Evolutionary conservation across 2,113 vertebrate species (phyloP).

Genomic region (Cygnus atratus): DNA sequence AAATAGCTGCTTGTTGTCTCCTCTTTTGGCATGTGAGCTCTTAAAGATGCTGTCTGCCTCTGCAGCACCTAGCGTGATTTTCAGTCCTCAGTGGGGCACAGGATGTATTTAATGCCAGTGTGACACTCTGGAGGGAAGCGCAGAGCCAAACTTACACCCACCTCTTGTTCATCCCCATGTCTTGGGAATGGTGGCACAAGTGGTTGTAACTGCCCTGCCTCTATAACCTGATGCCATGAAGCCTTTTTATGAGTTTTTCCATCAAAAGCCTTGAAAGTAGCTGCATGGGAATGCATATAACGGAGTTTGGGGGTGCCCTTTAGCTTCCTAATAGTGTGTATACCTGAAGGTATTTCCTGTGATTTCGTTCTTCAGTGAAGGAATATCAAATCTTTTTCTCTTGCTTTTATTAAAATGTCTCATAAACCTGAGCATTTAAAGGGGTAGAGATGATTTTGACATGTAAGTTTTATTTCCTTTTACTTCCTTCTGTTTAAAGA

Average conservation of each 20-base stretch:
- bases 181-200: neutral
- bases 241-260: neutral
- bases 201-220: neutral
- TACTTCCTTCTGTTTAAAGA: neutral
- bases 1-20: neutral
- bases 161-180: neutral
- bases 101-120: neutral
- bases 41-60: neutral
- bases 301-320: neutral
- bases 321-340: neutral
- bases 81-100: neutral
- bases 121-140: neutral
- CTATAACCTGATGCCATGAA: neutral
- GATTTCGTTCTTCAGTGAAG: neutral
- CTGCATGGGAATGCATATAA: neutral
- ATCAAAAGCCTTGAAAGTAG: neutral
- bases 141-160: neutral
- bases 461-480: neutral
- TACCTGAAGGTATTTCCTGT: neutral
- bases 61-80: neutral
- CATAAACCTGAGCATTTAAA: neutral
- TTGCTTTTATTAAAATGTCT: neutral
- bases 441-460: neutral
- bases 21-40: neutral
- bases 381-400: neutral